A percentile compares a stretch with the other conserved stretches of the same genome.
Conservation (phyloP, 2,888 invertebrate genomes). For the Diarsia brunnea region DNA sequence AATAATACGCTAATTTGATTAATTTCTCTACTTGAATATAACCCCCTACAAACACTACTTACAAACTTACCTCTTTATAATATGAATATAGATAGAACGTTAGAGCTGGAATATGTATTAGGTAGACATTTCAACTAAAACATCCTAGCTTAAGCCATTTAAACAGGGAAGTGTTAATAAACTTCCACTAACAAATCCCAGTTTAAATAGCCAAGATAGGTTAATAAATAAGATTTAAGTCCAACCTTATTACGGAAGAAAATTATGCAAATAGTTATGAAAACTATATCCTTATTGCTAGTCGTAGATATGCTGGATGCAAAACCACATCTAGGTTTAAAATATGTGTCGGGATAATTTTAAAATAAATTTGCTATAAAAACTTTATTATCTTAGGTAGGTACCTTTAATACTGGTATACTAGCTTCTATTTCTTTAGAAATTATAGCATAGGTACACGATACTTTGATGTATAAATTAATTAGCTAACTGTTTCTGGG, state of each 20-base stretch:
- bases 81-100: too few relatives aligned
- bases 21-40: too few relatives aligned
- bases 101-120: neutral
- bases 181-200: constrained; percentile 1
- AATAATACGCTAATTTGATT: too few relatives aligned
- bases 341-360: constrained; percentile 29
- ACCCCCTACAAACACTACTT: too few relatives aligned
- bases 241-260: constrained; percentile 42
- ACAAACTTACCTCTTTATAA: too few relatives aligned
- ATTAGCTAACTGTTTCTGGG: too few relatives aligned
- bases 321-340: constrained; percentile 8
- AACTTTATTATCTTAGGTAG: neutral
- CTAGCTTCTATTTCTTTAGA: neutral
- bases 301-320: constrained; percentile 27
- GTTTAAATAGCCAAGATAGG: constrained; percentile 27
- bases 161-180: constrained; percentile 19
- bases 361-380: constrained; percentile 22
- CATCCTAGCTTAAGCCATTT: constrained; percentile 10
- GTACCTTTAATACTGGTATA: neutral
- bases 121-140: constrained; percentile 10
- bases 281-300: constrained; percentile 52
- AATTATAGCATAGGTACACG: too few relatives aligned
- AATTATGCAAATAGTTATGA: constrained; percentile 56
- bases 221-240: constrained; percentile 43
- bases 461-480: too few relatives aligned